Conservation (phyloP, 2,797 vertebrate genomes). For the Lutjanus campechanus region DNA sequence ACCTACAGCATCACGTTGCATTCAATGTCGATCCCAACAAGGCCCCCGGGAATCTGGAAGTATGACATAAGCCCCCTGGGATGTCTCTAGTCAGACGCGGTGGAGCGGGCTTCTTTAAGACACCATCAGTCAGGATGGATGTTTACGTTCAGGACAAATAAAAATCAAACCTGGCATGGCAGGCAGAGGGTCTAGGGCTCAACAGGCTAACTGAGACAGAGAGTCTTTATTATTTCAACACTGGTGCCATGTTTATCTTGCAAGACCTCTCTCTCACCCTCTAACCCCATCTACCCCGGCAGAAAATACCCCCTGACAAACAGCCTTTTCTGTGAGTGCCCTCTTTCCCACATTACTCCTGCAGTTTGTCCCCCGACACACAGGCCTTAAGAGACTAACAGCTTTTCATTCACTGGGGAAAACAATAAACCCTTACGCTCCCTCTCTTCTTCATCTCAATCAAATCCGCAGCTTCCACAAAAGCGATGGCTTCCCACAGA, state of each 20-base stretch:
- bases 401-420: slow-evolving; percentile 78
- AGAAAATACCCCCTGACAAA: slow-evolving; percentile 70
- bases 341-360: slow-evolving; percentile 84
- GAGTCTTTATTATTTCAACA: slow-evolving; percentile 77
- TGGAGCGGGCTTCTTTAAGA: slow-evolving; percentile 40
- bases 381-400: slow-evolving; percentile 71
- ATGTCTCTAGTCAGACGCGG: slow-evolving; percentile 50
- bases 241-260: slow-evolving; percentile 76
- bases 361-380: slow-evolving; percentile 71
- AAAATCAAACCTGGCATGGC: slow-evolving; percentile 49
- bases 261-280: slow-evolving; percentile 76
- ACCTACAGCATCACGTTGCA: slow-evolving; percentile 45
- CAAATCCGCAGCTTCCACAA: slow-evolving; percentile 69
- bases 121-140: slow-evolving; percentile 50
- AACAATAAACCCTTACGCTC: slow-evolving; percentile 72
- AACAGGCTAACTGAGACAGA: slow-evolving; percentile 50
- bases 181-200: slow-evolving; percentile 37
- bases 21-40: slow-evolving; percentile 51
- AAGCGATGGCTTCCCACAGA: slow-evolving; percentile 55
- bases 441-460: slow-evolving; percentile 70
- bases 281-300: slow-evolving; percentile 61
- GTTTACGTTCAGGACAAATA: slow-evolving; percentile 64
- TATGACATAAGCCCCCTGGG: slow-evolving; percentile 61
- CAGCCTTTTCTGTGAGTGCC: slow-evolving; percentile 65
- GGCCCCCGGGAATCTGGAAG: slow-evolving; percentile 55